phyloP scores from a whole-genome alignment of 2,888 invertebrate species.

The Gisinianus flammeolus region DNA sequence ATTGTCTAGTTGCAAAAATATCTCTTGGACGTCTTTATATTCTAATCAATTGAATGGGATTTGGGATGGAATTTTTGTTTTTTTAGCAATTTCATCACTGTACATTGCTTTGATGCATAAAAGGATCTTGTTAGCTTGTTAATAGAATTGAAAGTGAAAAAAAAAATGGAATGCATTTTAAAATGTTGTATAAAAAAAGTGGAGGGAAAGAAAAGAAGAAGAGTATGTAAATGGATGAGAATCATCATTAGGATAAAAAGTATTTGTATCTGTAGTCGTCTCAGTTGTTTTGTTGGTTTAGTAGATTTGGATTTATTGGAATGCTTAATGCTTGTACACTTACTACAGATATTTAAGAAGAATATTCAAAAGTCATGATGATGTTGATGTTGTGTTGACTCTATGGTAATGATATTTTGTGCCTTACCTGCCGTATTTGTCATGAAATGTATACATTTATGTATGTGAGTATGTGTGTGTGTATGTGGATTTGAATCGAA shows the following conservation, averaged over 20 bases:
- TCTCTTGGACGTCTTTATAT: no score
- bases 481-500: constrained; percentile 19
- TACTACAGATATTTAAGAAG: not conserved
- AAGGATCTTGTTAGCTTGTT: no score
- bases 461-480: not conserved
- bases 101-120: no score
- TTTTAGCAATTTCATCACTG: no score
- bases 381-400: constrained; percentile 23
- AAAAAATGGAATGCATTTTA: no score
- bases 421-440: constrained; percentile 3
- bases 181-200: no score
- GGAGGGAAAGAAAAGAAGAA: no score
- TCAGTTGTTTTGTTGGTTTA: constrained; percentile 32
- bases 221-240: no score
- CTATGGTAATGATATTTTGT: not conserved
- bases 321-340: constrained; percentile 13
- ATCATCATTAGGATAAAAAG: not conserved
- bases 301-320: constrained; percentile 37
- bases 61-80: no score
- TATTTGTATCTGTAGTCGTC: constrained; percentile 24
- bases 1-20: not conserved
- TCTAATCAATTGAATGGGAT: no score
- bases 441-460: constrained; percentile 24
- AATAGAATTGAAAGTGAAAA: no score
- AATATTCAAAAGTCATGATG: constrained; percentile 43